A percentile compares a stretch with the other conserved stretches of the same genome.
phyloP scores from a whole-genome alignment of 1,140 invertebrate genomes.

The Chironomus striatipennis region DNA sequence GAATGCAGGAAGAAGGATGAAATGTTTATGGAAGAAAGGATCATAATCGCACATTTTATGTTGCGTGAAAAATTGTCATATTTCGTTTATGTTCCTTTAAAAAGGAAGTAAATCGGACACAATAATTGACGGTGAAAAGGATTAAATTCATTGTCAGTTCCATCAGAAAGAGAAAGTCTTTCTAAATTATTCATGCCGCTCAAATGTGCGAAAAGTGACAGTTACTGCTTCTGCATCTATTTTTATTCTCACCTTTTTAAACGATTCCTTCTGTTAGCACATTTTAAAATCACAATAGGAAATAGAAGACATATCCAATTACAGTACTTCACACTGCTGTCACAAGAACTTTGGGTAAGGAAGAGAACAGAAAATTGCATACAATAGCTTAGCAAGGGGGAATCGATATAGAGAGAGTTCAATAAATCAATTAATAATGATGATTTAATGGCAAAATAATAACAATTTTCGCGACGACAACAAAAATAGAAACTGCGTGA shows the following conservation, averaged over 20 bases:
- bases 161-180: background rate
- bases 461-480: conserved; percentile 15
- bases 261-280: no score
- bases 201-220: background rate
- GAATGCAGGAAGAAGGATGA: background rate
- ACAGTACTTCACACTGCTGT: background rate
- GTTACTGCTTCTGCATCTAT: background rate
- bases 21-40: background rate
- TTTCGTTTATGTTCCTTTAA: background rate
- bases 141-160: background rate
- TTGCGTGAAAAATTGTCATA: background rate
- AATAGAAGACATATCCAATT: background rate
- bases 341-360: no score
- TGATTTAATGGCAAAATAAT: conserved; percentile 23
- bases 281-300: no score
- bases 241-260: background rate
- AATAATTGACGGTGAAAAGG: background rate
- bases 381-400: background rate
- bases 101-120: background rate
- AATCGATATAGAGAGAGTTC: background rate
- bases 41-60: conserved; percentile 5
- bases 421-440: conserved; percentile 22
- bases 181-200: background rate
- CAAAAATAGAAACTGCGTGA: conserved; percentile 5
- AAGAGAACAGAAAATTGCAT: background rate